Conservation (phyloP, 30 jellyfish, hydroid and myxozoan species). For the Cassiopea xamachana region DNA sequence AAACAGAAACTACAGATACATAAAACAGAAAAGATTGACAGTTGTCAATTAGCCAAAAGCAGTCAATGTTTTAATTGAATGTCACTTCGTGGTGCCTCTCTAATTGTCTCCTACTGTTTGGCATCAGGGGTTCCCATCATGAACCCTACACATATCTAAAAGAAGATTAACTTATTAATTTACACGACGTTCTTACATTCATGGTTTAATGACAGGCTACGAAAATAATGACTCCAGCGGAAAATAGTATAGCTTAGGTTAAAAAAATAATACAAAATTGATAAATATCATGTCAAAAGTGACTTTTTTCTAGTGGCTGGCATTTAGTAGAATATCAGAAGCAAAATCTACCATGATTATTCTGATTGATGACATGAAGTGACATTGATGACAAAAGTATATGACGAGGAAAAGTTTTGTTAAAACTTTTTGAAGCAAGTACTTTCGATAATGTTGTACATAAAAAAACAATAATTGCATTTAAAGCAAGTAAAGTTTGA, state of each 20-base stretch:
- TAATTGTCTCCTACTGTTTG: too few relatives aligned
- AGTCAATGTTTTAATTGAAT: too few relatives aligned
- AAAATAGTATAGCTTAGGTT: background rate
- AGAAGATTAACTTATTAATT: background rate
- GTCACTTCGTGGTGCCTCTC: too few relatives aligned
- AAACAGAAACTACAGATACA: too few relatives aligned
- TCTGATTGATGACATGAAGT: too few relatives aligned
- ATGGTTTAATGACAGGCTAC: conserved; percentile 1
- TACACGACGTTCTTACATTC: background rate
- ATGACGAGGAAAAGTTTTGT: too few relatives aligned
- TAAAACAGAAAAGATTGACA: too few relatives aligned
- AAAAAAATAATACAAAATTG: background rate
- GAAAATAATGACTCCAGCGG: background rate
- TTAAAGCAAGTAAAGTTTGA: background rate
- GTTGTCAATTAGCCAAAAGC: too few relatives aligned
- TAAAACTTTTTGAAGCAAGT: background rate
- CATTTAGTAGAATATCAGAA: background rate
- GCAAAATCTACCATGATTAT: too few relatives aligned
- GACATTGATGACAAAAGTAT: too few relatives aligned
- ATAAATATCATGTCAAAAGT: background rate
- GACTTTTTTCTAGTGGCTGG: background rate
- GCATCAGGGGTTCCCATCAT: background rate
- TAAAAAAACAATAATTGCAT: background rate
- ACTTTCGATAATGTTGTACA: background rate
- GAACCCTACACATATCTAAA: background rate